Evolutionary conservation across 2,113 vertebrate genomes (phyloP).

Genomic region (Plestiodon gilberti): DNA sequence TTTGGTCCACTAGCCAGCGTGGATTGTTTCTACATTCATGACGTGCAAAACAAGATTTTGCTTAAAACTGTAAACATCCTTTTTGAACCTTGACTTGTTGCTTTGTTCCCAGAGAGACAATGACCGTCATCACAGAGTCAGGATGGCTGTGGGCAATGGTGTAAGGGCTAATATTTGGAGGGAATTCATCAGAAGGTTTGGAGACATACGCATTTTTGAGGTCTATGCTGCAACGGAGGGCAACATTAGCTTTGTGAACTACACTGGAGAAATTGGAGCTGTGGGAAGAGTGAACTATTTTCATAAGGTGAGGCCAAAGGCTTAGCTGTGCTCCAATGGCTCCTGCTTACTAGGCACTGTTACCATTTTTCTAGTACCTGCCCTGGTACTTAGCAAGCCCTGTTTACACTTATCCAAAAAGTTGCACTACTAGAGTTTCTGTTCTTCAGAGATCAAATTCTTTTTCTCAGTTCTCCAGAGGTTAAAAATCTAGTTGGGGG

Average conservation of each 20-base stretch:
- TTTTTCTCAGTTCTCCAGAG: not conserved
- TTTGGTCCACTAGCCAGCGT: no score
- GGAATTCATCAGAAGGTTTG: conserved; percentile 86
- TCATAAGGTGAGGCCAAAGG: conserved; percentile 75
- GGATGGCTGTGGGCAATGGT: conserved; percentile 86
- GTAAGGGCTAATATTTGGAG: conserved; percentile 86
- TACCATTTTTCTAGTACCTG: not conserved
- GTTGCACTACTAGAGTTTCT: not conserved
- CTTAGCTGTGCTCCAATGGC: not conserved
- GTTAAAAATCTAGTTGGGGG: no score
- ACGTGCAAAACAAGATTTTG: not conserved
- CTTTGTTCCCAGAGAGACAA: conserved; percentile 76
- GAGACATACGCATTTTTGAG: conserved; percentile 81
- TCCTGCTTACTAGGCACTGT: not conserved
- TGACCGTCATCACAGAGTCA: conserved; percentile 84
- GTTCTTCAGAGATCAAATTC: not conserved
- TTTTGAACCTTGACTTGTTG: not conserved
- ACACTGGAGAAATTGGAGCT: conserved; percentile 84
- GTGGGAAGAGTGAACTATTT: conserved; percentile 81
- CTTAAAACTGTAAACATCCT: not conserved
- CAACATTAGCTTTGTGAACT: conserved; percentile 87
- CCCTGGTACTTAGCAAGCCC: not conserved
- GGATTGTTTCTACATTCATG: not conserved
- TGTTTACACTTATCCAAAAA: not conserved
- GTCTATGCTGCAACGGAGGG: conserved; percentile 91